Evolutionary conservation across 2,113 vertebrate species (phyloP).

Genomic region (Accipiter virgatus): DNA sequence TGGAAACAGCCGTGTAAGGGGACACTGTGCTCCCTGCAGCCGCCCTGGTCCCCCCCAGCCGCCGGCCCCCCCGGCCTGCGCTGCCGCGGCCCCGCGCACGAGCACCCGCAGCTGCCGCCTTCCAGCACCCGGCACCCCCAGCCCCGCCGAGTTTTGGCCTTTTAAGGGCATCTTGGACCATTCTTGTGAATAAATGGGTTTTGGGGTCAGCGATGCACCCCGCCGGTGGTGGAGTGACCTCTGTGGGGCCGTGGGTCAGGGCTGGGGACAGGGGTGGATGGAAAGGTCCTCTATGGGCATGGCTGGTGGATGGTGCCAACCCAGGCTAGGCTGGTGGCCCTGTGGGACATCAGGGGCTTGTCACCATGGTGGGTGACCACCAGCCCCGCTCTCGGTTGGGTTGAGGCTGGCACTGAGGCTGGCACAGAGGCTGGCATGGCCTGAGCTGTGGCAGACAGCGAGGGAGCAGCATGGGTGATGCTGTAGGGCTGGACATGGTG

Average conservation of each 20-base stretch:
- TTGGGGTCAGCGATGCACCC: neutral
- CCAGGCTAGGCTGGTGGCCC: no score
- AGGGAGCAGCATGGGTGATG: neutral
- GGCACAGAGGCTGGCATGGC: neutral
- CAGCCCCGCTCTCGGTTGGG: neutral
- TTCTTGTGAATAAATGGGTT: neutral
- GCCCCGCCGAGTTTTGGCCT: conserved; percentile 58
- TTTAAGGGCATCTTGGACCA: conserved; percentile 76
- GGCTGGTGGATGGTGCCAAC: neutral
- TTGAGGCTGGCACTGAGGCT: neutral
- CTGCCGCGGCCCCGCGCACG: neutral
- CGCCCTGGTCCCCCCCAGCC: neutral
- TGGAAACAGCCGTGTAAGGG: conserved; percentile 81
- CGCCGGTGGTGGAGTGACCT: neutral
- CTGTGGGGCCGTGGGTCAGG: rapidly evolving
- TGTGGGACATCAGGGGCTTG: neutral
- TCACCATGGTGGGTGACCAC: neutral
- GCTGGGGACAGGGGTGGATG: rapidly evolving
- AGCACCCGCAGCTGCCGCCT: conserved; percentile 72
- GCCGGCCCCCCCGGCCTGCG: no score
- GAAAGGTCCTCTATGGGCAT: rapidly evolving
- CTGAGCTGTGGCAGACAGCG: rapidly evolving
- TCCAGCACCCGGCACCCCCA: conserved; percentile 28
- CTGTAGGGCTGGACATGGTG: rapidly evolving
- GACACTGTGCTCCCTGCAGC: conserved; percentile 55